Percentiles rank a stretch among this genome's conserved stretches.
Evolutionary conservation across 2,888 invertebrate genomes (phyloP).

Genomic region (Drosophila mulleri): DNA sequence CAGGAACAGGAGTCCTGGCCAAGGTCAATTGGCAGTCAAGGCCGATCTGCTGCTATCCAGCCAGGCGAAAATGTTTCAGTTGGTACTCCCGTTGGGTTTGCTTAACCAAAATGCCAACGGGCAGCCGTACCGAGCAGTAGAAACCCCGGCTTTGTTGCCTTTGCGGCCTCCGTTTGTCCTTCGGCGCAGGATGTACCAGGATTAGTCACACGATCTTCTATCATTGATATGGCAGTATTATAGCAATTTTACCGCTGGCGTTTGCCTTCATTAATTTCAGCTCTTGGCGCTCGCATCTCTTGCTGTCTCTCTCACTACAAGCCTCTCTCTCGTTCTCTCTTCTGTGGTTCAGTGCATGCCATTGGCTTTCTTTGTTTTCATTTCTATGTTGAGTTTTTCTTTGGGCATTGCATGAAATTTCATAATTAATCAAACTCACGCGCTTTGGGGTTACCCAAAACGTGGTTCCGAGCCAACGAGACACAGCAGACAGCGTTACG

Average conservation of each 20-base stretch:
- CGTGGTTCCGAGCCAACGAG: slow-evolving; percentile 4
- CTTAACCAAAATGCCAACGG: slow-evolving; percentile 69
- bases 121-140: slow-evolving; percentile 71
- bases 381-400: slow-evolving; percentile 21
- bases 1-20: not conserved
- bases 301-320: not conserved
- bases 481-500: slow-evolving; percentile 28
- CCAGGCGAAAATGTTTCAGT: slow-evolving; percentile 55
- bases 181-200: slow-evolving; percentile 42
- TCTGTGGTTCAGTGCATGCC: slow-evolving; percentile 38
- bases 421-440: slow-evolving; percentile 84
- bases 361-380: slow-evolving; percentile 53
- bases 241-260: slow-evolving; percentile 74
- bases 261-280: slow-evolving; percentile 72
- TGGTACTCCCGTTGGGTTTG: slow-evolving; percentile 68
- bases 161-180: slow-evolving; percentile 79
- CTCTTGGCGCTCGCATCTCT: slow-evolving; percentile 59
- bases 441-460: slow-evolving; percentile 46
- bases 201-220: slow-evolving; percentile 65
- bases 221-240: slow-evolving; percentile 26
- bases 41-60: slow-evolving; percentile 54
- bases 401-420: slow-evolving; percentile 84
- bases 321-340: not conserved
- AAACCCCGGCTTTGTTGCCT: slow-evolving; percentile 60
- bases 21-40: slow-evolving; percentile 37